Conservation (phyloP, 1,140 invertebrate species). For the Teleopsis dalmanni region DNA sequence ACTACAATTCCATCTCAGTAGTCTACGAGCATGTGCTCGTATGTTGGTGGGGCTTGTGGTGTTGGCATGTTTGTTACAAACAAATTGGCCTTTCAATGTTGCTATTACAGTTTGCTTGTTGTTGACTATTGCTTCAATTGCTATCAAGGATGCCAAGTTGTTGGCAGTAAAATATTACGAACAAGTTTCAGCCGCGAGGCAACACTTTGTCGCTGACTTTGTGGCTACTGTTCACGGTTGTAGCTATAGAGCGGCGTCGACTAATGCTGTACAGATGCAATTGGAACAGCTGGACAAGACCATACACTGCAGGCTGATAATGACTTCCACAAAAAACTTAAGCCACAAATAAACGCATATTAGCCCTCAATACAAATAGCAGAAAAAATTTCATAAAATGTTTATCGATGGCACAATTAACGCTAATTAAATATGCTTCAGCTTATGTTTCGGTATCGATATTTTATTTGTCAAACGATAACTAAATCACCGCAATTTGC, state of each 20-base stretch:
- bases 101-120: background rate
- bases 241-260: too few relatives aligned
- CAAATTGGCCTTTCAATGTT: background rate
- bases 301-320: too few relatives aligned
- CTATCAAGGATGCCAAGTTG: background rate
- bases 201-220: slow-evolving; percentile 1
- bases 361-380: too few relatives aligned
- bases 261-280: too few relatives aligned
- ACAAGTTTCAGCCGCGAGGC: slow-evolving; percentile 9
- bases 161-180: slow-evolving; percentile 12
- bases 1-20: background rate
- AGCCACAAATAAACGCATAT: too few relatives aligned
- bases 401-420: background rate
- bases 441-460: background rate
- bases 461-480: slow-evolving; percentile 4
- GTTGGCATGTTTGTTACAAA: too few relatives aligned
- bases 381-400: too few relatives aligned
- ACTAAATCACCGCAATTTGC: slow-evolving; percentile 8
- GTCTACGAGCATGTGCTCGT: background rate
- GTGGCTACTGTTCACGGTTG: too few relatives aligned
- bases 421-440: slow-evolving; percentile 4
- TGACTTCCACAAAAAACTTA: too few relatives aligned
- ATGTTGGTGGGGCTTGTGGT: background rate
- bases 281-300: too few relatives aligned
- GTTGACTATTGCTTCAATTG: background rate